These are phyloP conservation scores for Mormoops blainvillei DNA, from an alignment of 2,113 vertebrate species.

Conservation along the genomic window DNA sequence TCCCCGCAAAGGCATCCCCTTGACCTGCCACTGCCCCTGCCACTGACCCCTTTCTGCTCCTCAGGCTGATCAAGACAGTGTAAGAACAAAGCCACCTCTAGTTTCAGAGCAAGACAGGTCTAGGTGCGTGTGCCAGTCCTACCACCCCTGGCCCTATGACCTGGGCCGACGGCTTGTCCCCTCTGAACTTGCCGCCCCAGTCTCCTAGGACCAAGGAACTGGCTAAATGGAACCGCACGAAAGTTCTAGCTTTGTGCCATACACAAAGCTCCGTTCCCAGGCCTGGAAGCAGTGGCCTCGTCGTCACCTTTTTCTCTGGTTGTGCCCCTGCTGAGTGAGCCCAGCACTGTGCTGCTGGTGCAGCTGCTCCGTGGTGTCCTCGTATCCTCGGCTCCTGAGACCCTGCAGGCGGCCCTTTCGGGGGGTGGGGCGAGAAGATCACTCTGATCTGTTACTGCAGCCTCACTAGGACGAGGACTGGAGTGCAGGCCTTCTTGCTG, in stretches of 20 bases:
- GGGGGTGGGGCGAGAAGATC: not conserved
- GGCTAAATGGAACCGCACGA: not conserved
- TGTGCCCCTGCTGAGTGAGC: not conserved
- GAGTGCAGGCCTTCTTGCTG: not conserved
- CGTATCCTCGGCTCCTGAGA: not conserved
- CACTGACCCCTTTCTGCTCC: too few relatives aligned
- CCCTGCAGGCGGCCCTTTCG: not conserved
- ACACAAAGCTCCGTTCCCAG: not conserved
- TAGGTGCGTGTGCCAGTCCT: not conserved
- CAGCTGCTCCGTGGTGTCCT: not conserved
- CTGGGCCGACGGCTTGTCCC: not conserved
- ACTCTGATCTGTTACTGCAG: accelerated
- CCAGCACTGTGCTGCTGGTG: accelerated
- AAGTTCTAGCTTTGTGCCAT: not conserved
- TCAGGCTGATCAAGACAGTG: not conserved
- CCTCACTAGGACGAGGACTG: not conserved
- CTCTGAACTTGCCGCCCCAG: not conserved
- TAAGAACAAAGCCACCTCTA: not conserved
- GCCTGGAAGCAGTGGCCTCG: accelerated
- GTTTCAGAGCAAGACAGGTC: not conserved
- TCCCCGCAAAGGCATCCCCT: too few relatives aligned
- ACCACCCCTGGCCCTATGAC: not conserved
- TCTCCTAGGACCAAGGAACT: not conserved
- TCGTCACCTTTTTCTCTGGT: too few relatives aligned
- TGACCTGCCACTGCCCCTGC: too few relatives aligned